Evolutionary conservation across 2,797 vertebrate species (phyloP), one percentile per base, ranked within the genome.

Genomic region (Pempheris klunzingeri): DNA sequence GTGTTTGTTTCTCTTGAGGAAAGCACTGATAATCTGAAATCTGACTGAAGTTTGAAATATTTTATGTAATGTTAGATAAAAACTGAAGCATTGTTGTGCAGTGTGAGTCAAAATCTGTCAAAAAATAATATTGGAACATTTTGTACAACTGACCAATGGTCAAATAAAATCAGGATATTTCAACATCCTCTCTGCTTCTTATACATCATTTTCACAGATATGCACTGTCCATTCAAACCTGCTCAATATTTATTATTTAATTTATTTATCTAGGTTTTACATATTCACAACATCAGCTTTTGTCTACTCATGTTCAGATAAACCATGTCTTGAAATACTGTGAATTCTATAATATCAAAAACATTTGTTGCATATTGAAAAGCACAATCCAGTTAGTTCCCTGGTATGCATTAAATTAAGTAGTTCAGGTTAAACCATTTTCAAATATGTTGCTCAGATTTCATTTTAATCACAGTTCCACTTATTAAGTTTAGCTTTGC

Each of bases 141-240:
- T 53, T 84, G 75, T 78, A 53, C 36, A 77, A 22, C 28, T 83
- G 46, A 82, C 41, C 30, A 71, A 22, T 36, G 44, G 61, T 71
- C 36, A 55, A 91, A 92, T 89, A 83, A 83, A 90, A 76, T 58
- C 22, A 63, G 72, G 39, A 72, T 26, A 74, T 69, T n/a, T 79
- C 43, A 69, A 66, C 63, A 55, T 82, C 38, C 50, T 80, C 74
- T 62, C 73, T 88, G 39, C 65, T 84, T 86, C 61, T 84, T 85
- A 80, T 62, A 46, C n/a, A 66, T 59, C 3, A 57, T 77, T 74
- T 44, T 55, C 50, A 63, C 13, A 57, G 28, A 62, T 22, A 20
- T 10, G 5, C 26, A 38, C 63, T 60, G 11, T 6, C 47, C n/a
- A 64, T 20, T 72, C 26, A 61, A 47, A 15, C 38, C 5, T 28